Percentiles rank a stretch among this genome's conserved stretches.
Conservation (phyloP, 2,113 vertebrate genomes). For the Acrocephalus kingi region DNA sequence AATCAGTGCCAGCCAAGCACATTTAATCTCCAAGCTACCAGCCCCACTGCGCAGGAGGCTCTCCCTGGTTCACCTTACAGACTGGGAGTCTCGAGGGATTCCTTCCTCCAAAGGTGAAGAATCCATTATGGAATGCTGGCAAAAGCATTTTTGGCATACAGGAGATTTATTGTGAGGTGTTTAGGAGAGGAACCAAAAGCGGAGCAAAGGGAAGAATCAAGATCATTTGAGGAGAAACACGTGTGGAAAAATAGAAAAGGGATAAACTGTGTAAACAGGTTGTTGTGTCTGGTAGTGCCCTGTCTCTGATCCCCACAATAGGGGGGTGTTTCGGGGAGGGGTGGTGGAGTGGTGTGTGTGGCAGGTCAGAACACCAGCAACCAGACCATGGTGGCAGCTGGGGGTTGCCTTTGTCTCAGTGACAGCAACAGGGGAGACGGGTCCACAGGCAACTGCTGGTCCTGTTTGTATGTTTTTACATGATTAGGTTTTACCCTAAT, state of each 20-base stretch:
- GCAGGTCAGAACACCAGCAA: neutral
- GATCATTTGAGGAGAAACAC: neutral
- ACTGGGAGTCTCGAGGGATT: neutral
- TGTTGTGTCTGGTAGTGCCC: neutral
- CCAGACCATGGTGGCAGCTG: accelerated
- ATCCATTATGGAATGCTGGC: neutral
- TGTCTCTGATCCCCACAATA: neutral
- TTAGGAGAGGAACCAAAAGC: neutral
- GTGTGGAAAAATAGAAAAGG: neutral
- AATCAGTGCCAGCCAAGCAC: neutral
- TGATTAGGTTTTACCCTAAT: neutral
- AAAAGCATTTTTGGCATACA: neutral
- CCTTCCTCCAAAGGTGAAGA: neutral
- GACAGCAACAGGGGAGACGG: neutral
- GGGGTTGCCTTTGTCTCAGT: neutral
- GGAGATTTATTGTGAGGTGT: neutral
- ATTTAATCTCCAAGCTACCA: too few species aligned
- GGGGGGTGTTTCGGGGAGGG: neutral
- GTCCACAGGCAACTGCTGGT: neutral
- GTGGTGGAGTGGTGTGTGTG: neutral
- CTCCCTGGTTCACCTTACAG: neutral
- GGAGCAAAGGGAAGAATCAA: neutral
- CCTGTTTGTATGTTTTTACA: neutral
- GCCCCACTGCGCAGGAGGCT: neutral
- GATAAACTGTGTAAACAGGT: neutral